Evolutionary conservation across 2,113 vertebrate species (phyloP).

Genomic region (Bubo scandiacus): DNA sequence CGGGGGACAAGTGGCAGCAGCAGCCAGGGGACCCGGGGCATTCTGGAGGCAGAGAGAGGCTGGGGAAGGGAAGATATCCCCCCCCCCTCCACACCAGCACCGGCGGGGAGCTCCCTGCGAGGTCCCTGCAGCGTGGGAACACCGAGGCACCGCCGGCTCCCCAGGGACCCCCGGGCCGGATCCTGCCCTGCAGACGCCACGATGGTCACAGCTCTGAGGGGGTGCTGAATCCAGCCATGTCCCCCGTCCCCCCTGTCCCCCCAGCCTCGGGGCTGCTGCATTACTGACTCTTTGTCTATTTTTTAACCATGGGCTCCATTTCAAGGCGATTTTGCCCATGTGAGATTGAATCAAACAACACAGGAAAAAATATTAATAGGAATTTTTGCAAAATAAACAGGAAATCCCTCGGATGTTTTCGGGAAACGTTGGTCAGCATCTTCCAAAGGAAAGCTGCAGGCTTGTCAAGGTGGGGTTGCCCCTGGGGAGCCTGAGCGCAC

Average conservation of each 20-base stretch:
- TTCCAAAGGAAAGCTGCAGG: constrained; percentile 8
- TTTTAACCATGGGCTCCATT: background rate
- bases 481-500: background rate
- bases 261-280: background rate
- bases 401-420: constrained; percentile 44
- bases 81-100: fast-evolving
- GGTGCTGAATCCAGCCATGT: background rate
- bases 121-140: background rate
- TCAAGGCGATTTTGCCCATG: background rate
- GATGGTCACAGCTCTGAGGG: background rate
- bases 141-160: background rate
- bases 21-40: background rate
- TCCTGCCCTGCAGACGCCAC: background rate
- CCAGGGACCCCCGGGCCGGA: background rate
- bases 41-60: background rate
- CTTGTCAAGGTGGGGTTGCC: constrained; percentile 34
- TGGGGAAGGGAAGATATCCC: background rate
- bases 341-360: background rate
- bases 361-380: background rate
- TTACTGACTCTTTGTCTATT: constrained; percentile 18
- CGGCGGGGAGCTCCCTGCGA: background rate
- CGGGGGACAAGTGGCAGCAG: background rate
- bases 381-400: constrained; percentile 56
- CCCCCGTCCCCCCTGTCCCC: background rate
- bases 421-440: constrained; percentile 36